A percentile compares a stretch with the other conserved stretches of the same genome.
Conservation (phyloP, 2,888 invertebrate genomes). For the Phymatocera aterrima region DNA sequence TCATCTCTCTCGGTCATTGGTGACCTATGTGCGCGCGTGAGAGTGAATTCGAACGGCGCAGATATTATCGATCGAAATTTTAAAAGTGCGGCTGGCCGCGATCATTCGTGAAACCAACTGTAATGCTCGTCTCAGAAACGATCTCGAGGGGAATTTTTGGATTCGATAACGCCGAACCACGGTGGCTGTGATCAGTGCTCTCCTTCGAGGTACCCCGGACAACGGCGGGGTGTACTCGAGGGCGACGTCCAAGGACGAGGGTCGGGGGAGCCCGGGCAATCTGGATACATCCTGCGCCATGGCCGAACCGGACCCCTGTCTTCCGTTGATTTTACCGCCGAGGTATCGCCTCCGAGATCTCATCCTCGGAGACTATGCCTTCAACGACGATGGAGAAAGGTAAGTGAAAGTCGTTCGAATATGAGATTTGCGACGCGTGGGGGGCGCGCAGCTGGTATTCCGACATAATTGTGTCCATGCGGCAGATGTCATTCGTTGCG, state of each 20-base stretch:
- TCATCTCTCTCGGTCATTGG: no score
- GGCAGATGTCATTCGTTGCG: no score
- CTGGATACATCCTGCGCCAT: constrained; percentile 54
- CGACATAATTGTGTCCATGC: no score
- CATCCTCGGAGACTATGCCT: constrained; percentile 86
- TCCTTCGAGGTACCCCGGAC: constrained; percentile 53
- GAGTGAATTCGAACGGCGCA: no score
- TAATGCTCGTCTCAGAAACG: neutral
- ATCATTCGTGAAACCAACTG: neutral
- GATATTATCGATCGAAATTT: no score
- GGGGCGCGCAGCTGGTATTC: neutral
- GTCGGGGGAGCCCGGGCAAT: constrained; percentile 46
- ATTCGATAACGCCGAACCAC: constrained; percentile 38
- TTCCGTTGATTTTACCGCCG: constrained; percentile 78
- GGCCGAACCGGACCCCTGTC: constrained; percentile 72
- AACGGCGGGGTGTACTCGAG: constrained; percentile 51
- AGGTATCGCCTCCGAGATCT: constrained; percentile 87
- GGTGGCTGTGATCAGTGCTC: constrained; percentile 55
- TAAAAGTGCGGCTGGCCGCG: neutral
- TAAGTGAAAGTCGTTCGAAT: constrained; percentile 69
- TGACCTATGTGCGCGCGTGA: no score
- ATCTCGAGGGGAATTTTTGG: neutral
- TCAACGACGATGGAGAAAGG: constrained; percentile 88
- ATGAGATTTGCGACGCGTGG: neutral
- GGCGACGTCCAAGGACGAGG: constrained; percentile 49